Evolutionary conservation across 2,113 vertebrate species (phyloP).

Genomic region (Stigmatopora nigra): DNA sequence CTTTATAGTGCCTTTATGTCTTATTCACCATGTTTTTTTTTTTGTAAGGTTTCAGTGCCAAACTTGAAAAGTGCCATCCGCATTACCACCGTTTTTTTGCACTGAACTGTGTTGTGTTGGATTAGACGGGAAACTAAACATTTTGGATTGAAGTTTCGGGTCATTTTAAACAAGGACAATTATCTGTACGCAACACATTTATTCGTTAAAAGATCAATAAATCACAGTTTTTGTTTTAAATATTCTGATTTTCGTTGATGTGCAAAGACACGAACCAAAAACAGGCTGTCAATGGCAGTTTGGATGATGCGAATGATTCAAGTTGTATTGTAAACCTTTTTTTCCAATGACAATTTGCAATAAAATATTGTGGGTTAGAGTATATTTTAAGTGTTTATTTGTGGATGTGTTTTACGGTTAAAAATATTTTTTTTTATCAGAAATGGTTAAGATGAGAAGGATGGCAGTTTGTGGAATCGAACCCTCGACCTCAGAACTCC

Average conservation of each 20-base stretch:
- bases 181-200: slow-evolving; percentile 25
- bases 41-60: slow-evolving; percentile 55
- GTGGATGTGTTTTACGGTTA: neutral
- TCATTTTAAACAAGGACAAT: slow-evolving; percentile 38
- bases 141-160: slow-evolving; percentile 3
- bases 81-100: slow-evolving; percentile 31
- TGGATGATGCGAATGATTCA: slow-evolving; percentile 49
- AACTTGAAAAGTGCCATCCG: slow-evolving; percentile 70
- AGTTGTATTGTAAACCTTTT: slow-evolving; percentile 65
- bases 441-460: no score
- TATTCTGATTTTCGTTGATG: slow-evolving; percentile 17
- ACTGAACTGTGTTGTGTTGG: slow-evolving; percentile 26
- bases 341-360: slow-evolving; percentile 76
- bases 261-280: slow-evolving; percentile 45
- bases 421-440: no score
- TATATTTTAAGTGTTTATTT: slow-evolving; percentile 42
- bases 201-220: slow-evolving; percentile 20
- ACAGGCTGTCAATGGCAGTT: slow-evolving; percentile 34
- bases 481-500: no score
- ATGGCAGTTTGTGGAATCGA: no score
- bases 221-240: slow-evolving; percentile 35
- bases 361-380: slow-evolving; percentile 88
- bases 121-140: slow-evolving; percentile 17
- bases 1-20: slow-evolving; percentile 55
- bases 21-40: slow-evolving; percentile 53